Base-by-base conservation (phyloP, 2,888 invertebrate genomes). In the Parnassius smintheus region DNA sequence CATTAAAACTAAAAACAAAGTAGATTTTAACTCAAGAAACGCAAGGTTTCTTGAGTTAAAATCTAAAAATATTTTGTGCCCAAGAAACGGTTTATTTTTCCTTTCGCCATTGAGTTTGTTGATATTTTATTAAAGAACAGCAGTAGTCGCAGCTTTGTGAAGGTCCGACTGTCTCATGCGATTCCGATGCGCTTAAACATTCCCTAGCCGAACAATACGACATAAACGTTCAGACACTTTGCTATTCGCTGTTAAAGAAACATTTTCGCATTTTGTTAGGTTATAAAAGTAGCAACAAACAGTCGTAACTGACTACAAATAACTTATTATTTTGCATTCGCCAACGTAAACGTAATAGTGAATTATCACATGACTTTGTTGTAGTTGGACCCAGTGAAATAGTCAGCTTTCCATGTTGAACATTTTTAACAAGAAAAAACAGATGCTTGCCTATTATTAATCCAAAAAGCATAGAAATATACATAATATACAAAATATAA, bases 141-240 rank as follows among this genome's bases (percentile, higher is more conserved):
- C 41, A 42, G 58, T 45, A 13, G 41, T 49, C 50, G 66, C 70
- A 69, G 71, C 74, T 74, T 79, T 82, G 73, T 68, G 67, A 64
- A n/a, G 13, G 49, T 25, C 78, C 83, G 81, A 75, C 76, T 71
- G 70, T 66, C 76, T 78, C 77, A 80, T 75, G 75, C 67, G 56
- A 65, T 69, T 64, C 70, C 81, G 85, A 84, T 83, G 83, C 83
- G 78, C 75, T 76, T 70, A 75, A 76, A 78, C 80, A 76, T 75
- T 76, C 75, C 73, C 62, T 68, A 64, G 61, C 65, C 66, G 77
- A 75, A 89, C 88, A 89, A 89, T 88, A 77, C 81, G 66, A 81
- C 86, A 88, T 89, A 88, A 88, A 87, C 71, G 78, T 80, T 83
- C 81, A 78, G 77, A 77, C 79, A 76, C 77, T 81, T 78, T 1